Base-by-base conservation (phyloP, 2,797 vertebrate species). In the Crax fasciolata region DNA sequence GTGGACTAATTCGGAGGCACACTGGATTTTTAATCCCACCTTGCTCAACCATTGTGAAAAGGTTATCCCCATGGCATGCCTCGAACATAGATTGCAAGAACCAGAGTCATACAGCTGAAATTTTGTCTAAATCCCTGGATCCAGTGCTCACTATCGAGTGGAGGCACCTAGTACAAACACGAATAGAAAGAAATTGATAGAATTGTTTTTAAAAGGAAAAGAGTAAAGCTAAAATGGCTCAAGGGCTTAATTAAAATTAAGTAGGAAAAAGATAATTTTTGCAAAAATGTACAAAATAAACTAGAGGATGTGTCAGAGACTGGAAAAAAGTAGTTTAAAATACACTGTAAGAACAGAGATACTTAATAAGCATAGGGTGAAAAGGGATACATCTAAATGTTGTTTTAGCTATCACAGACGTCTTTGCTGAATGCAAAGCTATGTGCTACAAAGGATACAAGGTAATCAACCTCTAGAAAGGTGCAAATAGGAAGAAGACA, bases 301-400 rank as follows among this genome's bases (percentile, higher is more conserved):
- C 12, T 62, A 44, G 35, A 35, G 79, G 80, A 3, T 4, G 4
- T 48, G 27, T 57, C 51, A 76, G 24, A 49, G 38, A 49, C 35
- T 84, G 52, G 17, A 49, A 54, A 84, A 75, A 95, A 94, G 65
- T 16, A 52, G 63, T 32, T n/a, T 6, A 25, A 83, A 87, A 92
- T 89, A 43, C 83, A 13, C 6, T 25, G 3, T 41, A n/a, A 57
- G 58, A 91, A 85, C 21, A 67, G 48, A 73, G 48, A 63, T 20
- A 67, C 2, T 74, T 8, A 24, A 66, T 35, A 17, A 62, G 4
- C 13, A 77, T 65, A 38, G 23, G 27, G 11, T 3, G 46, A 55
- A 58, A 90, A 21, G 28, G 48, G 51, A 84, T 79, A 67, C 63
- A 68, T 9, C 28, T 61, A 66, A 91, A 57, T 17, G 14, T 20